Conservation (phyloP, 1,140 invertebrate genomes). For the Lucilia sericata region DNA sequence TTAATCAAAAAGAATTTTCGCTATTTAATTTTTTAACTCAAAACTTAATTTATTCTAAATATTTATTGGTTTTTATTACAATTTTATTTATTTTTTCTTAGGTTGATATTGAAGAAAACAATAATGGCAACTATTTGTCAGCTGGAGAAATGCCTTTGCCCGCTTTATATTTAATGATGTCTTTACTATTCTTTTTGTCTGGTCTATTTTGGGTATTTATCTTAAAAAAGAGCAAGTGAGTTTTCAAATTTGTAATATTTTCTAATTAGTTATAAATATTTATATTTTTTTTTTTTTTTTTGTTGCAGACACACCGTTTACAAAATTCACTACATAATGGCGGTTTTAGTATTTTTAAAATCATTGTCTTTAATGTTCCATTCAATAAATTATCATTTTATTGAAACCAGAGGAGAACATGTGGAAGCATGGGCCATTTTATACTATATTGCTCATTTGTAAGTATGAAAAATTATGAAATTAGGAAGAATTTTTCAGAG, state of each 20-base stretch:
- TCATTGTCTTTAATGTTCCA: conserved; percentile 94
- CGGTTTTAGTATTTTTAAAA: conserved; percentile 92
- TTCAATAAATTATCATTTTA: conserved; percentile 97
- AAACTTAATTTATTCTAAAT: too few relatives aligned
- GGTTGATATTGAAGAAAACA: conserved; percentile 88
- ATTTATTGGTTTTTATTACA: too few relatives aligned
- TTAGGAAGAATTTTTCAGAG: too few relatives aligned
- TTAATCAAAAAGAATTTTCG: neutral
- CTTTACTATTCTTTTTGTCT: conserved; percentile 88
- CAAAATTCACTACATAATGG: conserved; percentile 98
- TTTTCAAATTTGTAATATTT: neutral
- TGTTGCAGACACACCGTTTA: conserved; percentile 82
- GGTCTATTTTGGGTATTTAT: conserved; percentile 94
- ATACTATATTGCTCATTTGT: conserved; percentile 96
- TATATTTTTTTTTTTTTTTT: too few relatives aligned
- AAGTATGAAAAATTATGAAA: conserved; percentile 62
- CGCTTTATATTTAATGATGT: conserved; percentile 91
- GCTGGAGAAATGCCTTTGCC: conserved; percentile 97
- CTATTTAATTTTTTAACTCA: too few relatives aligned
- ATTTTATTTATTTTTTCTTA: conserved; percentile 61
- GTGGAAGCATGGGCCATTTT: conserved; percentile 97
- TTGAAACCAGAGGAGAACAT: conserved; percentile 92
- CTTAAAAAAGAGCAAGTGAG: conserved; percentile 83
- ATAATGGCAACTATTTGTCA: conserved; percentile 91
- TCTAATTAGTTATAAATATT: too few relatives aligned